phyloP scores from a whole-genome alignment of 2,797 vertebrate species.

The Pachyuromys duprasi region DNA sequence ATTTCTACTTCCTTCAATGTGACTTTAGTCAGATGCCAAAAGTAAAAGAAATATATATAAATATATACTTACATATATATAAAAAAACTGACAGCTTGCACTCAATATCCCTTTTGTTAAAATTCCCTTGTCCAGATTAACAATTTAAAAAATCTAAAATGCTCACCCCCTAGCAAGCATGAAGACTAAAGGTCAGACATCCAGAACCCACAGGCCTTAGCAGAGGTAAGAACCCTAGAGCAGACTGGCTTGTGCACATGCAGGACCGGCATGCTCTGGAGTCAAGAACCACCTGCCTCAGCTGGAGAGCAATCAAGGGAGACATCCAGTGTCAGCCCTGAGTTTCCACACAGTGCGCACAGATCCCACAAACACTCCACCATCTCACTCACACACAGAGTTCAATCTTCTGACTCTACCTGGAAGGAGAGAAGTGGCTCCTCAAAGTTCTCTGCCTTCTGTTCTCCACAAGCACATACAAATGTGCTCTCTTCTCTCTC shows the following conservation, averaged over 20 bases:
- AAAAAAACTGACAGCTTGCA: conserved; percentile 58
- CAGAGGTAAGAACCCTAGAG: background rate
- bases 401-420: background rate
- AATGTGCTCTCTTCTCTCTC: background rate
- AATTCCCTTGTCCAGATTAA: conserved; percentile 50
- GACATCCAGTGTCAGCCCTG: background rate
- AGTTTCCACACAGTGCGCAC: background rate
- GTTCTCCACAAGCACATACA: background rate
- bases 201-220: background rate
- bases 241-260: background rate
- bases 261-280: background rate
- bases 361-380: background rate
- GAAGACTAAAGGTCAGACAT: background rate
- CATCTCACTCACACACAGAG: background rate
- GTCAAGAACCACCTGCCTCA: background rate
- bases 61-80: background rate
- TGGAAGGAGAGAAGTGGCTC: background rate
- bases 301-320: background rate
- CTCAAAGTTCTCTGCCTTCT: background rate
- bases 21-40: conserved; percentile 53
- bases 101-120: conserved; percentile 64
- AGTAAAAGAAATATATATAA: conserved; percentile 12
- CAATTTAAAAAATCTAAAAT: background rate
- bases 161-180: background rate
- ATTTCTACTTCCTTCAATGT: conserved; percentile 69